Conservation (phyloP, 2,888 invertebrate genomes). For the Fabriciana adippe region DNA sequence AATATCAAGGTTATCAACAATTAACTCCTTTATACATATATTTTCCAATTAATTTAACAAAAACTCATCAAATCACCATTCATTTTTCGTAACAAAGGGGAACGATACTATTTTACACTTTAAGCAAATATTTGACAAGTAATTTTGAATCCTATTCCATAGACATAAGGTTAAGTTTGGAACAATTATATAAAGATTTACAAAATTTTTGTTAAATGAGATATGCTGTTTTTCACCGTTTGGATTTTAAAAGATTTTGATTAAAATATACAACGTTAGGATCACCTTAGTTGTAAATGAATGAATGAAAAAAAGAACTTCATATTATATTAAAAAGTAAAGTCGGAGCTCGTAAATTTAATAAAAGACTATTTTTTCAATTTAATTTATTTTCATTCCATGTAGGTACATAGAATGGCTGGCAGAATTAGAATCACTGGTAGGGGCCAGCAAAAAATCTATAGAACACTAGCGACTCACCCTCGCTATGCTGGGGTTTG, state of each 20-base stretch:
- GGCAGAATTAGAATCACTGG: no score
- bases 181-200: neutral
- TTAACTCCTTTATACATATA: constrained; percentile 40
- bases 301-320: neutral
- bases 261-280: constrained; percentile 1
- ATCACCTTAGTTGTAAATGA: neutral
- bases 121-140: neutral
- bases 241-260: constrained; percentile 23
- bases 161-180: neutral
- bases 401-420: no score
- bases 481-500: no score
- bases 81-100: constrained; percentile 58
- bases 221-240: neutral
- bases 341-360: no score
- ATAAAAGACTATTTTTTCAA: no score
- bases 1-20: neutral
- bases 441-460: no score
- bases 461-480: no score
- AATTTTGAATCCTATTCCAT: constrained; percentile 30
- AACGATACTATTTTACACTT: constrained; percentile 15
- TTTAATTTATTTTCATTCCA: no score
- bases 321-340: neutral
- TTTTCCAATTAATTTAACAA: constrained; percentile 55
- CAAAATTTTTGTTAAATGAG: neutral
- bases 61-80: constrained; percentile 61